Evolutionary conservation across 53 echinoderm and acorn worm genomes (phyloP).

Genomic region (Crossaster papposus): DNA sequence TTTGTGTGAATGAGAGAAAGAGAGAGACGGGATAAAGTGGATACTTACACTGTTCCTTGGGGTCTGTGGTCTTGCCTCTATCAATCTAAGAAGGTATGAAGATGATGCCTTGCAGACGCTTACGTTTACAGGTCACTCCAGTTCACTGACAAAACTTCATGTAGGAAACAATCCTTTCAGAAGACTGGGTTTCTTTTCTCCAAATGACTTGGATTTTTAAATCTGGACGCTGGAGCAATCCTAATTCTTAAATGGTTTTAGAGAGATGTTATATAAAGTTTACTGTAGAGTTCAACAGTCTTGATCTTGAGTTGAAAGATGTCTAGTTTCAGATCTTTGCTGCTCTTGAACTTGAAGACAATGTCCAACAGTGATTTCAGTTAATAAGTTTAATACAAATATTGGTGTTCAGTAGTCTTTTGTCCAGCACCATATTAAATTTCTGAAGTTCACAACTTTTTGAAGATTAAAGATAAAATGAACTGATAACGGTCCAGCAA

Average conservation of each 20-base stretch:
- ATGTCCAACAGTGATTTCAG: background rate
- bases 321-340: background rate
- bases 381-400: background rate
- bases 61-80: background rate
- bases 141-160: background rate
- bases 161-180: background rate
- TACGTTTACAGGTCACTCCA: background rate
- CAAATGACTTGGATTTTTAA: background rate
- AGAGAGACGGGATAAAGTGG: background rate
- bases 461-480: background rate
- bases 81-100: background rate
- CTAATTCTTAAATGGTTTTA: no score
- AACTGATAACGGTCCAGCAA: background rate
- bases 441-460: background rate
- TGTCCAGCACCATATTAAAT: background rate
- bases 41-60: constrained; percentile 4
- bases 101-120: background rate
- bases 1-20: background rate
- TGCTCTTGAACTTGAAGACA: background rate
- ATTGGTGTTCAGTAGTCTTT: background rate
- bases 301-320: background rate
- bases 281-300: no score
- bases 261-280: no score
- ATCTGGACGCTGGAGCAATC: background rate
- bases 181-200: background rate